These are phyloP conservation scores for Cepaea hortensis DNA, from an alignment of 2,888 invertebrate genomes.

Conservation along the genomic window DNA sequence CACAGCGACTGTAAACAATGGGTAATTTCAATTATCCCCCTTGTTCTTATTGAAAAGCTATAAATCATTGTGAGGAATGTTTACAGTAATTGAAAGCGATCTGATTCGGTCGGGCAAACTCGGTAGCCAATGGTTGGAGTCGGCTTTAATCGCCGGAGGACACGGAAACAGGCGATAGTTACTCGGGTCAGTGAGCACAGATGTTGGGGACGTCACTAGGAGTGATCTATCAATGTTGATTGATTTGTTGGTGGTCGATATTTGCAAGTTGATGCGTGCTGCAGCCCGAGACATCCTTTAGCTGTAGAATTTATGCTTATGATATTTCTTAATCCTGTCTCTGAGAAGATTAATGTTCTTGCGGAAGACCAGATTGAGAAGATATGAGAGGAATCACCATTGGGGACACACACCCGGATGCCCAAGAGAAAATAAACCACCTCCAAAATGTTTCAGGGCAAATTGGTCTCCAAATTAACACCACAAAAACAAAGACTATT, in stretches of 20 bases:
- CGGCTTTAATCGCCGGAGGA: slow-evolving; percentile 35
- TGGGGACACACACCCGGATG: too few relatives aligned
- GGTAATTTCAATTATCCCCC: neutral
- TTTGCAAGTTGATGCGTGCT: neutral
- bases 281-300: too few relatives aligned
- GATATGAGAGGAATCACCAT: too few relatives aligned
- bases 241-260: neutral
- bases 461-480: too few relatives aligned
- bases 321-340: too few relatives aligned
- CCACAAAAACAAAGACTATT: too few relatives aligned
- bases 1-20: too few relatives aligned
- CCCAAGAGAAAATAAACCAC: too few relatives aligned
- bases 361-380: too few relatives aligned
- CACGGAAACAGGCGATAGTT: slow-evolving; percentile 56
- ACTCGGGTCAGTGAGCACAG: slow-evolving; percentile 36
- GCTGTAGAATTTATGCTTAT: too few relatives aligned
- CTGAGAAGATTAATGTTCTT: too few relatives aligned
- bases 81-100: slow-evolving; percentile 38
- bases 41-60: neutral
- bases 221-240: neutral
- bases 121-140: slow-evolving; percentile 56
- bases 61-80: neutral
- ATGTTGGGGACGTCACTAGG: slow-evolving; percentile 40
- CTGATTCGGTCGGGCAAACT: slow-evolving; percentile 48
- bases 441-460: too few relatives aligned